Percentiles rank a stretch among this genome's conserved stretches.
phyloP scores from a whole-genome alignment of 2,888 invertebrate genomes.

The Chymomyza fuscimana region DNA sequence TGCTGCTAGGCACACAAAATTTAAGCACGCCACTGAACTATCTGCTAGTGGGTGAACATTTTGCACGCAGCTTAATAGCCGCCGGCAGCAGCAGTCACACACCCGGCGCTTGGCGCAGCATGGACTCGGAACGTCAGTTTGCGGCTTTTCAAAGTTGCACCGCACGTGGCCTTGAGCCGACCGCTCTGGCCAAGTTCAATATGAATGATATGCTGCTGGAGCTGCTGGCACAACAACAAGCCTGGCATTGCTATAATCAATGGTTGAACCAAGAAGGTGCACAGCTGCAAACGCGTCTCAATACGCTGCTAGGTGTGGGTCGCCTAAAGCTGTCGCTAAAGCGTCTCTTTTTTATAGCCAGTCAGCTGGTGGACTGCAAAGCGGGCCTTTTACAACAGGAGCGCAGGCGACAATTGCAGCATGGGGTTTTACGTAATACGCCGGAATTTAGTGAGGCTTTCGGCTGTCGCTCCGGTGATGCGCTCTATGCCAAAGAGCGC shows the following conservation, averaged over 20 bases:
- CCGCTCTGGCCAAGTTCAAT: slow-evolving; percentile 22
- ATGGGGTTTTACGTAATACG: slow-evolving; percentile 70
- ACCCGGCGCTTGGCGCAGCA: slow-evolving; percentile 77
- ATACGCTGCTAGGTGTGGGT: slow-evolving; percentile 49
- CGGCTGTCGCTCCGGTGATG: slow-evolving; percentile 61
- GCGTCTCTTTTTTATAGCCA: slow-evolving; percentile 71
- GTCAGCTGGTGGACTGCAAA: slow-evolving; percentile 67
- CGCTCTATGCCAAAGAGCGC: slow-evolving; percentile 52
- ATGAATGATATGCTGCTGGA: slow-evolving; percentile 69
- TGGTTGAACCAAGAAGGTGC: slow-evolving; percentile 63
- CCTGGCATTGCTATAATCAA: slow-evolving; percentile 55
- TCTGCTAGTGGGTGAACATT: slow-evolving; percentile 66
- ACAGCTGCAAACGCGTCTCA: slow-evolving; percentile 49
- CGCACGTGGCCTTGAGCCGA: slow-evolving; percentile 24
- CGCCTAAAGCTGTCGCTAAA: slow-evolving; percentile 59
- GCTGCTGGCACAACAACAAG: slow-evolving; percentile 65
- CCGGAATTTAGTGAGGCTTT: slow-evolving; percentile 72
- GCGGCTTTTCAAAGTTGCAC: slow-evolving; percentile 62
- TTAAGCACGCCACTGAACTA: slow-evolving; percentile 70
- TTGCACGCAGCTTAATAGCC: slow-evolving; percentile 72
- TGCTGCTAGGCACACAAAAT: slow-evolving; percentile 61
- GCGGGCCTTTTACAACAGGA: slow-evolving; percentile 42
- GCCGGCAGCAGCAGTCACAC: slow-evolving; percentile 67
- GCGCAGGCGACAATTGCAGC: slow-evolving; percentile 56
- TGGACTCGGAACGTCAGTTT: slow-evolving; percentile 75